A percentile compares a stretch with the other conserved stretches of the same genome.
Evolutionary conservation across 2,113 vertebrate species (phyloP).

Genomic region (Anoura caudifer): DNA sequence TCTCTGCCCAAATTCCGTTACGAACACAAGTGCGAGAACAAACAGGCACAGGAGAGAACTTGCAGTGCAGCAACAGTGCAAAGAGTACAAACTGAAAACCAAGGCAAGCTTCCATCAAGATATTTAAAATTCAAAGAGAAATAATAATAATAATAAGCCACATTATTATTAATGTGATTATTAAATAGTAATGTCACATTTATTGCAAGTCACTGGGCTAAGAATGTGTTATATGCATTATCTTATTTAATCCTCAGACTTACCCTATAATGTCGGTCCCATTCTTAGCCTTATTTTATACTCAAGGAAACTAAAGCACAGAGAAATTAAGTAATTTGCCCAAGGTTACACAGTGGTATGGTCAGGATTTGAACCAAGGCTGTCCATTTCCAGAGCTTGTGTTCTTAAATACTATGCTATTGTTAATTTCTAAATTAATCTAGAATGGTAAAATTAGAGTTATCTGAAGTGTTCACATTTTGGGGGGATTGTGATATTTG

Average conservation of each 20-base stretch:
- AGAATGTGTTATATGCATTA: not conserved
- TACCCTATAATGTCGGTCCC: not conserved
- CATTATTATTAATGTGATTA: not conserved
- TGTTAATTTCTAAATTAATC: not conserved
- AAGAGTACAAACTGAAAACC: not conserved
- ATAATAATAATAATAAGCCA: not conserved
- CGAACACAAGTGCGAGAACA: not conserved
- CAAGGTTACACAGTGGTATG: not conserved
- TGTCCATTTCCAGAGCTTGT: not conserved
- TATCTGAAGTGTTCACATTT: not conserved
- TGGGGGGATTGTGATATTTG: not conserved
- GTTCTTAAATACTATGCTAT: not conserved
- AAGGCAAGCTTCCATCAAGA: not conserved
- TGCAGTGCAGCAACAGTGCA: fast-evolving
- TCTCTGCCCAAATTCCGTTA: not conserved
- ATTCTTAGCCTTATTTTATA: not conserved
- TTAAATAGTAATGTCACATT: not conserved
- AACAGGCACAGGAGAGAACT: not conserved
- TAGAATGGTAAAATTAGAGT: not conserved
- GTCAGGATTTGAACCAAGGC: not conserved
- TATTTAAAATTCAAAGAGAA: not conserved
- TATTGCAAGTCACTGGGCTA: not conserved
- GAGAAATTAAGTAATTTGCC: not conserved
- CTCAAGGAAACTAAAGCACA: not conserved
- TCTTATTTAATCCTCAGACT: not conserved